Evolutionary conservation across 2,888 invertebrate genomes (phyloP).

Genomic region (Agonum fuliginosum): DNA sequence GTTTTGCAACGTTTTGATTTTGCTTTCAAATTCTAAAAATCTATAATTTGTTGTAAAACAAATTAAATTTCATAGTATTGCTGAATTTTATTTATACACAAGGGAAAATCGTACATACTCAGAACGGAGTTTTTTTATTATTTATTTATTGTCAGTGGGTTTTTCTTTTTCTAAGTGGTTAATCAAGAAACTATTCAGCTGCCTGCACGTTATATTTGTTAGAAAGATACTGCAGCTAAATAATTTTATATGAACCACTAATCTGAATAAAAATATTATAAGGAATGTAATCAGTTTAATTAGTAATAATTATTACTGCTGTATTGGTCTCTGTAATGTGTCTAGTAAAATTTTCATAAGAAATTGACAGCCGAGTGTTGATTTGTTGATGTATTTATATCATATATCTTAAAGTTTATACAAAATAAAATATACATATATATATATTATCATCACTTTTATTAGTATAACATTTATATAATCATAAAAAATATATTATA

Average conservation of each 20-base stretch:
- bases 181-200: background rate
- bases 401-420: conserved; percentile 46
- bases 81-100: background rate
- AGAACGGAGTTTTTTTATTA: background rate
- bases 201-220: background rate
- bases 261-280: background rate
- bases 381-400: conserved; percentile 35
- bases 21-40: too few relatives aligned
- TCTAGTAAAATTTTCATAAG: background rate
- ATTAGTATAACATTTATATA: too few relatives aligned
- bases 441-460: conserved; percentile 4
- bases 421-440: conserved; percentile 22
- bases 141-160: conserved; percentile 27
- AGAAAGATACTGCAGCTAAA: background rate
- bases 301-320: background rate
- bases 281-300: background rate
- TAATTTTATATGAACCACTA: background rate
- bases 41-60: conserved; percentile 2
- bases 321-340: background rate
- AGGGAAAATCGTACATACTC: background rate
- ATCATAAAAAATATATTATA: too few relatives aligned
- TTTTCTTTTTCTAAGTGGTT: background rate
- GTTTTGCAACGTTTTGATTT: conserved; percentile 27
- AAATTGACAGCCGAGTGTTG: background rate
- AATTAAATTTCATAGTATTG: background rate